Conservation (phyloP, 2,797 vertebrate species). For the Enteromius viviparus region DNA sequence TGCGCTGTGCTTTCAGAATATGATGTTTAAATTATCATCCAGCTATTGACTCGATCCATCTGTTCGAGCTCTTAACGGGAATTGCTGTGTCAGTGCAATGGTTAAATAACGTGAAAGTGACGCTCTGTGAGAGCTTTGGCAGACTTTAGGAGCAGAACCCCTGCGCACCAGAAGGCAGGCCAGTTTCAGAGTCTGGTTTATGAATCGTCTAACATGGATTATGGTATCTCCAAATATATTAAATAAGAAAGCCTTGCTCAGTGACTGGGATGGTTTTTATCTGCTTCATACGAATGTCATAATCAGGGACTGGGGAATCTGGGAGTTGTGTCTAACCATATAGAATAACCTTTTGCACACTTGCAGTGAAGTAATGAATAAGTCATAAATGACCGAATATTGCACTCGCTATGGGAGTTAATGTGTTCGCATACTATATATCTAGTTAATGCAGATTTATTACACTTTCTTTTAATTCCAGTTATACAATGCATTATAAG, state of each 20-base stretch:
- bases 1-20: constrained; percentile 2
- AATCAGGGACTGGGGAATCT: not conserved
- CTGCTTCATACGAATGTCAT: constrained; percentile 7
- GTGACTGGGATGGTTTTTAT: not conserved
- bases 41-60: constrained; percentile 29
- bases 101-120: constrained; percentile 3
- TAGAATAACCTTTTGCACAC: not conserved
- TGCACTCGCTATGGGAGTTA: not conserved
- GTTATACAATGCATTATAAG: not conserved
- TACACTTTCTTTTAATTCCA: not conserved
- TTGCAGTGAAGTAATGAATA: constrained; percentile 23
- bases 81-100: constrained; percentile 29
- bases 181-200: constrained; percentile 17
- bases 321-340: not conserved
- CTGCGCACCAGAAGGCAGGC: not conserved
- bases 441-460: not conserved
- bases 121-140: not conserved
- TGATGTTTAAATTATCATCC: constrained; percentile 35
- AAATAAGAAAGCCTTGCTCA: constrained; percentile 17
- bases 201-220: constrained; percentile 6
- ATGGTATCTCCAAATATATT: not conserved
- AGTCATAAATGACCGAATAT: not conserved
- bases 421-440: not conserved
- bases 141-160: not conserved
- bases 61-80: not conserved